A percentile compares a stretch with the other conserved stretches of the same genome.
Evolutionary conservation across 1,140 invertebrate species (phyloP).

Genomic region (Neodiprion lecontei): DNA sequence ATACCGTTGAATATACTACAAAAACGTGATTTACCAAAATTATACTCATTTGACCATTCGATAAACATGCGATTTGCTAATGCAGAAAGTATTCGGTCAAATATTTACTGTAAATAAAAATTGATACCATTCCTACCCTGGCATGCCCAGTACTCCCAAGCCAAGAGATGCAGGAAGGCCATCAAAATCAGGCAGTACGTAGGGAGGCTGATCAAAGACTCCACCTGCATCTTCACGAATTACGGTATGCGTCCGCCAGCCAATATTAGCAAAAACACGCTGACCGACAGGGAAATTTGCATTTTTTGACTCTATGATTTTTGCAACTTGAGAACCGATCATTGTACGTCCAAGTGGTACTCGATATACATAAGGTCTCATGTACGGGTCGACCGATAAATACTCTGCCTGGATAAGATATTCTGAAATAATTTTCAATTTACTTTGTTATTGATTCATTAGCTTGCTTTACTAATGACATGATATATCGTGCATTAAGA

Average conservation of each 20-base stretch:
- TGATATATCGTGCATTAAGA: too few relatives aligned
- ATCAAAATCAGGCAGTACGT: conserved; percentile 62
- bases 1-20: neutral
- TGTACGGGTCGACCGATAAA: conserved; percentile 76
- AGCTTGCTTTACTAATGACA: too few relatives aligned
- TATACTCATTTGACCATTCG: neutral
- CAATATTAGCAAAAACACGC: conserved; percentile 65
- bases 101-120: too few relatives aligned
- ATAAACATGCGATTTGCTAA: neutral
- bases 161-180: conserved; percentile 66
- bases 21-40: neutral
- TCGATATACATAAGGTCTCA: conserved; percentile 65
- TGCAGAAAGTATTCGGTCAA: too few relatives aligned
- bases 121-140: conserved; percentile 60
- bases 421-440: conserved; percentile 59
- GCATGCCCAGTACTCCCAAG: conserved; percentile 70
- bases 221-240: conserved; percentile 32
- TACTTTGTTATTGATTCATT: too few relatives aligned
- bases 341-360: conserved; percentile 65
- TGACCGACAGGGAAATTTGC: conserved; percentile 67
- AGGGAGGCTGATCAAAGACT: conserved; percentile 31
- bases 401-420: conserved; percentile 71
- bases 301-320: conserved; percentile 71
- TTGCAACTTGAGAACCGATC: conserved; percentile 70
- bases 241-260: conserved; percentile 66